These are phyloP conservation scores for Euleptes europaea DNA, from an alignment of 2,113 vertebrate species.

Conservation along the genomic window DNA sequence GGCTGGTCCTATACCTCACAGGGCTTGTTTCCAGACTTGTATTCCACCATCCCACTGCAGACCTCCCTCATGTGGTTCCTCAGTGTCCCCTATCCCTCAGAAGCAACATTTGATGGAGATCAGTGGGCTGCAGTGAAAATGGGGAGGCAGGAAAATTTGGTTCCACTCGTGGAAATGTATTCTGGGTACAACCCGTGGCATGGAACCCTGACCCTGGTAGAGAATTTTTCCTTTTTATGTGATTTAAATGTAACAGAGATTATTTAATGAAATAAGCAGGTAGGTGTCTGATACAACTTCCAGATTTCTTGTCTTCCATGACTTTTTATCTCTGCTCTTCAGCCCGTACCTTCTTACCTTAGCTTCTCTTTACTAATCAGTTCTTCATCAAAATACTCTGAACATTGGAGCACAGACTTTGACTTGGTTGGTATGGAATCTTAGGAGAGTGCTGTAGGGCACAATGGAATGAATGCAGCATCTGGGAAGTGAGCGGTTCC, in stretches of 20 bases:
- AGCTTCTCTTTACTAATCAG: not conserved
- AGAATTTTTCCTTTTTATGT: not conserved
- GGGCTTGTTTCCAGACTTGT: too few species aligned
- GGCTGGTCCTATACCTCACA: not conserved
- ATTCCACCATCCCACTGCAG: too few species aligned
- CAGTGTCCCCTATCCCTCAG: too few species aligned
- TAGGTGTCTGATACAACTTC: not conserved
- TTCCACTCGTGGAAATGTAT: too few species aligned
- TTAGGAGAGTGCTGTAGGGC: not conserved
- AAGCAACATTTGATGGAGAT: too few species aligned
- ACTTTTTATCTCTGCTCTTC: not conserved
- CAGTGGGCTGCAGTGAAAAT: too few species aligned
- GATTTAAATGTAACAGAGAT: not conserved
- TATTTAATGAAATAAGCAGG: too few species aligned
- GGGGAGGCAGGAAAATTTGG: too few species aligned
- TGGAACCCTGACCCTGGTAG: not conserved
- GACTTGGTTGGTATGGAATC: not conserved
- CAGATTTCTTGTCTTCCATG: not conserved
- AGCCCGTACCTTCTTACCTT: too few species aligned
- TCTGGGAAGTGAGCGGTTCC: too few species aligned
- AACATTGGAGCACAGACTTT: not conserved
- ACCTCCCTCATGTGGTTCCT: too few species aligned
- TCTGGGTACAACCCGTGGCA: not conserved
- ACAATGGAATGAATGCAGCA: not conserved
- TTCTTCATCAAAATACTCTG: not conserved